Base-by-base conservation (phyloP, 2,797 vertebrate species). In the Neopelma chrysocephalum region DNA sequence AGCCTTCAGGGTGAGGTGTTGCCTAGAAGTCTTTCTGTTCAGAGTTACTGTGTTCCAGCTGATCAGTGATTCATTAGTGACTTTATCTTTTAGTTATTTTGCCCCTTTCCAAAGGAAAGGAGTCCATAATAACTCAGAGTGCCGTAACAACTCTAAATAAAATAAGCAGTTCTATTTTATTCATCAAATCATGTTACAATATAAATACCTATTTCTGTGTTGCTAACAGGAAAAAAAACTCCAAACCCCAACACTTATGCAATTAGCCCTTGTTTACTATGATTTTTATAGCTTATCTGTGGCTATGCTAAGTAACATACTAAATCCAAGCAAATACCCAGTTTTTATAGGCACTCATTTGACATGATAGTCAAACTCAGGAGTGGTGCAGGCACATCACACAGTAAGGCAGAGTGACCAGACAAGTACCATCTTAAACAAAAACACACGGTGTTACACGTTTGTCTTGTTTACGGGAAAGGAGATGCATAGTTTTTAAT, bases 1-100 rank as follows among this genome's bases (percentile, higher is more conserved):
- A 82, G 47, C 70, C 88, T 79, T 79, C 26, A 38, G 92, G 83
- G 61, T 90, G 62, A 94, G 88, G 92, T 93, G 73, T 95, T 90
- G 58, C 50, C 69, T 83, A 15, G 7, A 80, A 77, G 50, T 54
- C 50, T 89, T 83, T 62, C 68, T 82, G 31, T 90, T 88, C 54
- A 34, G 70, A 45, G 57, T 76, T 86, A 53, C 62, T 9, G 1
- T 84, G 45, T 94, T 90, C 48, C 56, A 62, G 20, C 65, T 56
- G 54, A 89, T 73, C 31, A 51, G 36, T 87, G 90, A 94, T 82
- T 95, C 47, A 58, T 82, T 76, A 65, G 3, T 92, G 86, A 92
- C 70, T 93, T 80, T 84, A 76, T 71, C 14, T 78, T 84, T 40
- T 50, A 40, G 57, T 87, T 90, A 69, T 93, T 94, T 93, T 92